phyloP scores from a whole-genome alignment of 2,888 invertebrate genomes.

The Tetropium fuscum region DNA sequence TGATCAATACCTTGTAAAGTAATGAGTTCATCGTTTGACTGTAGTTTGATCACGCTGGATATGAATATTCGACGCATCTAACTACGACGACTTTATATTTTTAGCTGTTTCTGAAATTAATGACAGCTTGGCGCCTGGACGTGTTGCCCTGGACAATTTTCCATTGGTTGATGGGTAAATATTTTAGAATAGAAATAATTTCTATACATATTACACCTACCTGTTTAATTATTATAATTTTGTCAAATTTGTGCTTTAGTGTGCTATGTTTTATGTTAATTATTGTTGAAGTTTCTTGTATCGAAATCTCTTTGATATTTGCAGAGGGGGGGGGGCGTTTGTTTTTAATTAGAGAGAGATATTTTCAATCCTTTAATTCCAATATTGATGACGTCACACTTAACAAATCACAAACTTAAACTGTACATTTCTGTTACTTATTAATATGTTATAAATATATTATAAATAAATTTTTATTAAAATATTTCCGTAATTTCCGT shows the following conservation, averaged over 20 bases:
- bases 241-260: not conserved
- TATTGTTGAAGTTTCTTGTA: not conserved
- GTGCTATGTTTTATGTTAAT: not conserved
- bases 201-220: not conserved
- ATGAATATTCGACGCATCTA: no score
- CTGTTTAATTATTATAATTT: not conserved
- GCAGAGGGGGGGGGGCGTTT: no score
- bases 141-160: slow-evolving; percentile 55
- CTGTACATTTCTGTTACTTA: no score
- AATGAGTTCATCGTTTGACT: slow-evolving; percentile 61
- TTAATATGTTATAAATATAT: no score
- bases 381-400: no score
- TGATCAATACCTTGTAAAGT: no score
- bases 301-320: no score
- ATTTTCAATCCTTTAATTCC: no score
- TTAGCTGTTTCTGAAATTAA: not conserved
- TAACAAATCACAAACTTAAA: no score
- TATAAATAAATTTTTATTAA: no score
- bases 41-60: slow-evolving; percentile 57
- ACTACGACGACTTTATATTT: not conserved
- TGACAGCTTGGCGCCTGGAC: slow-evolving; percentile 49
- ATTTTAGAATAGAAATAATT: slow-evolving; percentile 5
- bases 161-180: slow-evolving; percentile 62
- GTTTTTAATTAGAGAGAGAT: no score
- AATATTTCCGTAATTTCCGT: no score